Conservation (phyloP, 2,888 invertebrate genomes). For the Hydraecia micacea region DNA sequence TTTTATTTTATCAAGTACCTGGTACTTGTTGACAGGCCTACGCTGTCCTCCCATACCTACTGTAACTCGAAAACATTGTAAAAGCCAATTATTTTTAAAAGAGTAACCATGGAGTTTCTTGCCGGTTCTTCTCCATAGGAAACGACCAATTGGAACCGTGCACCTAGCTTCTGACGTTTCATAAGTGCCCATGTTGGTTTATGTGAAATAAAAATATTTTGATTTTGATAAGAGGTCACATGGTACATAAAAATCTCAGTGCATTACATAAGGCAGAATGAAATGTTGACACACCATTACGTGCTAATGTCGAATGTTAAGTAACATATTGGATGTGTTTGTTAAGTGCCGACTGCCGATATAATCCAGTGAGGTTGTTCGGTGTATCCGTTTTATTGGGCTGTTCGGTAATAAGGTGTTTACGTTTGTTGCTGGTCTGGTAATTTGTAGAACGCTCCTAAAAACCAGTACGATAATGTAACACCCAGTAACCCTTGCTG, state of each 20-base stretch:
- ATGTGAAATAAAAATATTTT: no score
- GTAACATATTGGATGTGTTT: conserved; percentile 57
- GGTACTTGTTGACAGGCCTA: no score
- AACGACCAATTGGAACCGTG: no score
- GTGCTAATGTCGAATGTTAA: conserved; percentile 60
- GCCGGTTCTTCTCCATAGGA: no score
- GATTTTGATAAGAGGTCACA: conserved; percentile 43
- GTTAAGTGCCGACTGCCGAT: conserved; percentile 19
- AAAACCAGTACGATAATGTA: neutral
- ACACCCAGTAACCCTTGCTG: neutral
- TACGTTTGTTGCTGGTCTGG: neutral
- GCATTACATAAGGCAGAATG: conserved; percentile 49
- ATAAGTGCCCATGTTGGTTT: no score
- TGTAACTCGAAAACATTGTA: no score
- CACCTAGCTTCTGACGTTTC: no score
- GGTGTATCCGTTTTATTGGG: conserved; percentile 9
- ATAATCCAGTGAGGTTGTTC: conserved; percentile 24
- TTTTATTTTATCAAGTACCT: no score
- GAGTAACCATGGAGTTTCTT: no score
- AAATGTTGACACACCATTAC: conserved; percentile 64
- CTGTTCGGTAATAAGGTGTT: conserved; percentile 20
- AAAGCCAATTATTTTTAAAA: no score
- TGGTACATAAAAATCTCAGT: conserved; percentile 40
- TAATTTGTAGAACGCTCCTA: neutral
- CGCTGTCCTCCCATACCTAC: no score